Conservation (phyloP, 2,797 vertebrate species). For the Anguilla megastoma region DNA sequence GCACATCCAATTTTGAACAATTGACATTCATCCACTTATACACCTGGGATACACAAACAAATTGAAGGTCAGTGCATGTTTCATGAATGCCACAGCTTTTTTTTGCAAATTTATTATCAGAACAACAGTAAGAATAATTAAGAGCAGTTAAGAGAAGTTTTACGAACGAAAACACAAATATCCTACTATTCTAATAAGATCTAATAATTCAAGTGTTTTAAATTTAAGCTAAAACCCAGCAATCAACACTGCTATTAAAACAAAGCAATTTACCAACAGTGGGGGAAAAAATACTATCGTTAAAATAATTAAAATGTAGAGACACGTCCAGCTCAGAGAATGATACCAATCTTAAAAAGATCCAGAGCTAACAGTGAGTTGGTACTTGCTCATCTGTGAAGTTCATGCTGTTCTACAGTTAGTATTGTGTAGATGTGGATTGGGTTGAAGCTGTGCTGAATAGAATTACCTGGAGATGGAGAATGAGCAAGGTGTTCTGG, state of each 20-base stretch:
- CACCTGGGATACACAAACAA: not conserved
- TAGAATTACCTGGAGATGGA: constrained; percentile 19
- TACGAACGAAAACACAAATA: not conserved
- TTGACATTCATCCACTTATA: too few species aligned
- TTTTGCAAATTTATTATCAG: too few species aligned
- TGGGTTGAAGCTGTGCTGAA: constrained; percentile 47
- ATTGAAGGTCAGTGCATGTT: too few species aligned
- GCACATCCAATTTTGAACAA: too few species aligned
- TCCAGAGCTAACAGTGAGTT: not conserved
- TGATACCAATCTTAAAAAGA: constrained; percentile 8
- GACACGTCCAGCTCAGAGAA: not conserved
- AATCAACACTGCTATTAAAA: not conserved
- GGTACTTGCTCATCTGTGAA: not conserved
- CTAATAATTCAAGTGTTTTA: not conserved
- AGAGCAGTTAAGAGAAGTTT: not conserved
- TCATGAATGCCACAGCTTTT: too few species aligned
- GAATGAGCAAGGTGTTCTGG: not conserved
- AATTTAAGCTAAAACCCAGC: not conserved
- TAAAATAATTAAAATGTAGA: not conserved
- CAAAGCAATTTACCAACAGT: not conserved
- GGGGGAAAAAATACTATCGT: not conserved
- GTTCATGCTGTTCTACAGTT: not conserved
- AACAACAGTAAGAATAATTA: too few species aligned
- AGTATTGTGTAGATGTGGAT: constrained; percentile 43
- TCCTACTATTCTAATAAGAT: not conserved